Percentiles rank a stretch among this genome's conserved stretches.
Conservation (phyloP, 2,113 vertebrate genomes). For the Aldabrachelys gigantea region DNA sequence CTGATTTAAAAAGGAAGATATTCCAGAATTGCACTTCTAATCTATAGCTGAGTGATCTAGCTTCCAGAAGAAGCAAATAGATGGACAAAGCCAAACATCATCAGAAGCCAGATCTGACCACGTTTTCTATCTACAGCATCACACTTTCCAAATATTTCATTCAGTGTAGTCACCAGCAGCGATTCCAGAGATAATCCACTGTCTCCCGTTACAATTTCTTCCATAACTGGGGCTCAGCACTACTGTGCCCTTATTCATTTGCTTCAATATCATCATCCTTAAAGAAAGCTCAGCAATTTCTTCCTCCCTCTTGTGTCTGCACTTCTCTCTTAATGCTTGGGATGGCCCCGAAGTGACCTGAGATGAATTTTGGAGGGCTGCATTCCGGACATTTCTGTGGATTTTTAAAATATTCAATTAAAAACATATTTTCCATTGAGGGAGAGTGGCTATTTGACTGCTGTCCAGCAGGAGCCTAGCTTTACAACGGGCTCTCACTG, state of each 20-base stretch:
- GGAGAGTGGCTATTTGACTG: background rate
- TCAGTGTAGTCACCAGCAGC: background rate
- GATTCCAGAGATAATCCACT: background rate
- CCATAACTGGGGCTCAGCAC: background rate
- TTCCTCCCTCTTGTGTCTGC: background rate
- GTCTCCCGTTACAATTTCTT: background rate
- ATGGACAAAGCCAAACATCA: background rate
- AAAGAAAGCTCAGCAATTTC: background rate
- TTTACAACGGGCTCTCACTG: conserved; percentile 9
- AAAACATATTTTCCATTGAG: background rate
- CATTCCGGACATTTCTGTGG: background rate
- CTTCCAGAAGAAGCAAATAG: conserved; percentile 43
- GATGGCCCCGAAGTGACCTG: fast-evolving
- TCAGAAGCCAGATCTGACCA: conserved; percentile 22
- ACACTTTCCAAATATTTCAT: background rate
- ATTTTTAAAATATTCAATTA: background rate
- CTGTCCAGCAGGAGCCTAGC: conserved; percentile 38
- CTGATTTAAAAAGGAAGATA: background rate
- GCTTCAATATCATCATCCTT: background rate
- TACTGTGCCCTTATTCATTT: background rate
- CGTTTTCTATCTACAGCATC: background rate
- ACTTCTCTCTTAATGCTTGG: background rate
- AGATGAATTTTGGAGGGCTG: background rate
- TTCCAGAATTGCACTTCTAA: background rate
- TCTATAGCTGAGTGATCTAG: background rate